phyloP scores from a whole-genome alignment of 2,797 vertebrate species.

The Lates japonicus region DNA sequence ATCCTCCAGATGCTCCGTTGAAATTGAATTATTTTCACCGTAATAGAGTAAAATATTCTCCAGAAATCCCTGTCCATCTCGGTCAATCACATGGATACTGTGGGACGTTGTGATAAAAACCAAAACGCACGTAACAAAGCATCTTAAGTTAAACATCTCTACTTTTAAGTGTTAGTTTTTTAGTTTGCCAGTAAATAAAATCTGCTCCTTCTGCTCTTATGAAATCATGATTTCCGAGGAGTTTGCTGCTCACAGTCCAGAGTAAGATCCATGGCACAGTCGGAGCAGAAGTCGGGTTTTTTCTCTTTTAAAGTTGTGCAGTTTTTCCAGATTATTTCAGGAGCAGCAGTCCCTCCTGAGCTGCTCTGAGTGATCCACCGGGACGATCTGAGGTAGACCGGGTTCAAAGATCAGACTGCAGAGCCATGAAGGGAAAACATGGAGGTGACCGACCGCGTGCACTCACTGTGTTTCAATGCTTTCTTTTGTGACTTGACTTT shows the following conservation, averaged over 20 bases:
- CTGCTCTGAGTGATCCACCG: slow-evolving; percentile 6
- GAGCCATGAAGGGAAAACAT: slow-evolving; percentile 18
- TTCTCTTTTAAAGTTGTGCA: background rate
- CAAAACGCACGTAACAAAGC: slow-evolving; percentile 16
- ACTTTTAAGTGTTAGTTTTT: background rate
- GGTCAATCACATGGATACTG: accelerated
- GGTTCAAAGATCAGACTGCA: slow-evolving; percentile 76
- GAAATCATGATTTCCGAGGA: background rate
- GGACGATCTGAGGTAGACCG: slow-evolving; percentile 20
- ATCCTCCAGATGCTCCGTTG: slow-evolving; percentile 60
- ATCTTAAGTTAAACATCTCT: slow-evolving; percentile 36
- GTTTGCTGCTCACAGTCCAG: background rate
- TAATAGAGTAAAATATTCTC: slow-evolving; percentile 76
- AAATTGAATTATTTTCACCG: slow-evolving; percentile 71
- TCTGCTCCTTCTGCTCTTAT: background rate
- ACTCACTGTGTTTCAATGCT: slow-evolving; percentile 27
- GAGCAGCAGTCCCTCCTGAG: background rate
- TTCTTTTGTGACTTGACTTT: slow-evolving; percentile 49
- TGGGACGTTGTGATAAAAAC: background rate
- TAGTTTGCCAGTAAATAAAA: background rate
- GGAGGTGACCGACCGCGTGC: slow-evolving; percentile 56
- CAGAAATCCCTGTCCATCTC: slow-evolving; percentile 43
- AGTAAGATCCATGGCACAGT: slow-evolving; percentile 27
- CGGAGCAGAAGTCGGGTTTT: background rate
- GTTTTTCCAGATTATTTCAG: background rate